Evolutionary conservation across 2,113 vertebrate species (phyloP), one percentile per base, ranked within the genome.

Genomic region (Mohoua ochrocephala): DNA sequence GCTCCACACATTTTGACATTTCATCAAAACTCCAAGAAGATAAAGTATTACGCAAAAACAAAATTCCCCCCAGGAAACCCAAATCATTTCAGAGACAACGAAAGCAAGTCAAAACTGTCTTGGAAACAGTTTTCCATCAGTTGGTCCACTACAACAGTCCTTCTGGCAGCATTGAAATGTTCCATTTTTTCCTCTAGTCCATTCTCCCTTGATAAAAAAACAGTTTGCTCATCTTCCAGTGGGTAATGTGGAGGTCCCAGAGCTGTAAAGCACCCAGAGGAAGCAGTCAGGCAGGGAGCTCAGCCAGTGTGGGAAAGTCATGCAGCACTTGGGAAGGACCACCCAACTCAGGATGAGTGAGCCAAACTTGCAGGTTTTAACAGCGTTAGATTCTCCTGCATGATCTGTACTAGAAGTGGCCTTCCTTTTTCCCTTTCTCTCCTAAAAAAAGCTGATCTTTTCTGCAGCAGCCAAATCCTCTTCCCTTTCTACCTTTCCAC

Each of bases 251-350:
- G 53, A 49, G 53, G 35, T 49, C 56, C 71, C 37, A 52, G 6
- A 15, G 39, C 33, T 54, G 28, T 33, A 52, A 52, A 56, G 49
- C 53, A 64, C 6, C 39, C 17, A 0, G 9, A 49, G 30, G 70
- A 65, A 45, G 53, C 26, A 64, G 57, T 1, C 33, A 45, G 35
- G 44, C 41, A 73, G 14, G 33, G 69, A 92, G 54, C 28, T 54
- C 63, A 64, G 17, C 5, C 0, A 0, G n/a, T 9, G 23, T 15
- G 33, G 6, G 16, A 65, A 75, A 73, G 59, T 13, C 57, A n/a
- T 6, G 6, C 5, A 54, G 17, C 37, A 54, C 11, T 31, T 35
- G 27, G 41, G 54, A 87, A 73, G 21, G 17, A 64, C 14, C 30
- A 59, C 5, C 22, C 27, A 77, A 49, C 24, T 69, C 63, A 81